These are phyloP conservation scores for Clarias platycephalus DNA, from an alignment of 2,797 vertebrate species.

Conservation along the genomic window DNA sequence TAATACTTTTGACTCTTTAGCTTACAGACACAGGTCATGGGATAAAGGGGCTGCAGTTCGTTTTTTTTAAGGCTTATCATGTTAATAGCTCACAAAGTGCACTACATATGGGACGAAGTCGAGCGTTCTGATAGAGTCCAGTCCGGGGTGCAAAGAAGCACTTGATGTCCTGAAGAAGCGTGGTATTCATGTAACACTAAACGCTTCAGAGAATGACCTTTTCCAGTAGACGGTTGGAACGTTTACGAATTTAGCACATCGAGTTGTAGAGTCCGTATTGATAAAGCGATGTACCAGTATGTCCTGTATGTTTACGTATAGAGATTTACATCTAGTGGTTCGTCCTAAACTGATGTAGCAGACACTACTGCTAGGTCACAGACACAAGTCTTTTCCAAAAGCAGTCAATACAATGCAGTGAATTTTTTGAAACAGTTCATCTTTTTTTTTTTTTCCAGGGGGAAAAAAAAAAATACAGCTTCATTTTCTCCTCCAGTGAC, in stretches of 20 bases:
- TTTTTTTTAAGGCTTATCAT: constrained; percentile 76
- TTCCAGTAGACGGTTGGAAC: neutral
- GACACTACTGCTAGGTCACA: constrained; percentile 3
- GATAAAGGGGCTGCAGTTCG: constrained; percentile 66
- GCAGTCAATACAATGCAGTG: neutral
- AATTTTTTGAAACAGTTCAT: neutral
- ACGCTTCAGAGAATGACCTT: neutral
- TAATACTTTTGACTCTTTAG: constrained; percentile 56
- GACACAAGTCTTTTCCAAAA: neutral
- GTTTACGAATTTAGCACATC: neutral
- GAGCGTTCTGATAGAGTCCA: constrained; percentile 22
- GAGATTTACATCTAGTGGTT: constrained; percentile 66
- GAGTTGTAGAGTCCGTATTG: neutral
- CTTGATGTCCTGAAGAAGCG: constrained; percentile 10
- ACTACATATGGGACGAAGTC: constrained; percentile 56
- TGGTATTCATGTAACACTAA: neutral
- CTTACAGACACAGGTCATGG: constrained; percentile 68
- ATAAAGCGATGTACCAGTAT: constrained; percentile 19
- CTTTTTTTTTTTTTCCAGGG: too few relatives aligned
- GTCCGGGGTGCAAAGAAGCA: constrained; percentile 4
- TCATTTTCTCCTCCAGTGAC: constrained; percentile 12
- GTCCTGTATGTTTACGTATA: constrained; percentile 20
- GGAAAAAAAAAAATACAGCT: neutral
- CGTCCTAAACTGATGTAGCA: constrained; percentile 59
- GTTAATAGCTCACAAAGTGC: constrained; percentile 77